Percentiles rank a stretch among this genome's conserved stretches.
Evolutionary conservation across 2,797 vertebrate genomes (phyloP).

Genomic region (Passerculus sandwichensis): DNA sequence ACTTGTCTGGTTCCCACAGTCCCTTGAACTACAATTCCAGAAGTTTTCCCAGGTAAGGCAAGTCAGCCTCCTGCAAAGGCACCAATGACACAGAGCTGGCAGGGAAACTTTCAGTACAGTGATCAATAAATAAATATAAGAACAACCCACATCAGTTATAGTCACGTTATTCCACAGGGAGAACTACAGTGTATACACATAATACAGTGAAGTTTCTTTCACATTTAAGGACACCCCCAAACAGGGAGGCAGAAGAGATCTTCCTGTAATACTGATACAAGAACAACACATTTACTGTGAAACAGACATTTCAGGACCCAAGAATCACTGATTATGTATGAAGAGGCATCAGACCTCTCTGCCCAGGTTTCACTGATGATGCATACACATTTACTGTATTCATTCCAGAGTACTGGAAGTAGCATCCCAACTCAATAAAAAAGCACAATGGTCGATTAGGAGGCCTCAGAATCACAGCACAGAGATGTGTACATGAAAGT

Average conservation of each 20-base stretch:
- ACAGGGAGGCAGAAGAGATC: not conserved
- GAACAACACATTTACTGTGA: conserved; percentile 4
- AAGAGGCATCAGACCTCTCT: not conserved
- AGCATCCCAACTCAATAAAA: not conserved
- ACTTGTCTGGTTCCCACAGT: not conserved
- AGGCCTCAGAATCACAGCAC: not conserved
- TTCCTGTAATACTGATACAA: not conserved
- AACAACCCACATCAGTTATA: not conserved
- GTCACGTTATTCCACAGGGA: not conserved
- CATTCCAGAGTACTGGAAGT: not conserved
- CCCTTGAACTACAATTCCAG: not conserved
- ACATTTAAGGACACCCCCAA: not conserved
- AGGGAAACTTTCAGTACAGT: not conserved
- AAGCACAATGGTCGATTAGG: not conserved
- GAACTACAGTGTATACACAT: not conserved
- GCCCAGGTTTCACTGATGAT: conserved; percentile 26
- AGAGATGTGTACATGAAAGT: not conserved
- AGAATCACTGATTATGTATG: not conserved
- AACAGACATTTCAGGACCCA: not conserved
- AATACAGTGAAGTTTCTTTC: not conserved
- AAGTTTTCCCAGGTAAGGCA: not conserved
- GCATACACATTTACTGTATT: not conserved
- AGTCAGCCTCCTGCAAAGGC: not conserved
- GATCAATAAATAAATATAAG: not conserved
- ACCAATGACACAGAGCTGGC: not conserved